A percentile compares a stretch with the other conserved stretches of the same genome.
phyloP scores from a whole-genome alignment of 2,888 invertebrate species.

The Archaeoteleia sp. region DNA sequence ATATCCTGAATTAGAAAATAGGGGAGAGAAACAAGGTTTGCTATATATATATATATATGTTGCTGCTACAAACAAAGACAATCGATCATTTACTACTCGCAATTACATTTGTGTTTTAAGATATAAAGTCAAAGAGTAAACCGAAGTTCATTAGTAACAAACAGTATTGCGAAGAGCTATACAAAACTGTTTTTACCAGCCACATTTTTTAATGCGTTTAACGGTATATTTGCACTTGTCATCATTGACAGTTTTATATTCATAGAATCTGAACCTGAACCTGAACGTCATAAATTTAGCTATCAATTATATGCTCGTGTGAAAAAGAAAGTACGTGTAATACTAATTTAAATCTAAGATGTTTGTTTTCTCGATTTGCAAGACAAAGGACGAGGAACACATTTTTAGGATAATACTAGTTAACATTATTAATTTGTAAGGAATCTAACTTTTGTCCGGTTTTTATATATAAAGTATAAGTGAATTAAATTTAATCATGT shows the following conservation, averaged over 20 bases:
- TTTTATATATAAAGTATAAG: no score
- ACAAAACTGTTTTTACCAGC: background rate
- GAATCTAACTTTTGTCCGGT: no score
- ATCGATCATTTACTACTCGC: background rate
- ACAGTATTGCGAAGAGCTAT: slow-evolving; percentile 25
- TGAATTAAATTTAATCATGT: no score
- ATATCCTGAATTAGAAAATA: slow-evolving; percentile 1
- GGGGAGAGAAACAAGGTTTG: background rate
- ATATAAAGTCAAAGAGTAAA: background rate
- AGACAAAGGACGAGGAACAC: no score
- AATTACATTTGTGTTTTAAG: background rate
- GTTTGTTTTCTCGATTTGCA: no score
- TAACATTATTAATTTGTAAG: no score
- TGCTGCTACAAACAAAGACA: no score
- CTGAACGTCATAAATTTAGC: no score
- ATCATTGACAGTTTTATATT: slow-evolving; percentile 4
- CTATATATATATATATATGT: background rate
- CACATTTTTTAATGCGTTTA: background rate
- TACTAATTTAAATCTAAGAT: no score
- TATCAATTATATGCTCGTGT: no score
- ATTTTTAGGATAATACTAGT: no score
- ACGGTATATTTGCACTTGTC: slow-evolving; percentile 2
- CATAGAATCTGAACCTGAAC: background rate
- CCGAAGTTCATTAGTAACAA: slow-evolving; percentile 8
- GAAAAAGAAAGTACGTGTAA: no score